Conservation (phyloP, 2,888 invertebrate genomes). For the Apoderus coryli region DNA sequence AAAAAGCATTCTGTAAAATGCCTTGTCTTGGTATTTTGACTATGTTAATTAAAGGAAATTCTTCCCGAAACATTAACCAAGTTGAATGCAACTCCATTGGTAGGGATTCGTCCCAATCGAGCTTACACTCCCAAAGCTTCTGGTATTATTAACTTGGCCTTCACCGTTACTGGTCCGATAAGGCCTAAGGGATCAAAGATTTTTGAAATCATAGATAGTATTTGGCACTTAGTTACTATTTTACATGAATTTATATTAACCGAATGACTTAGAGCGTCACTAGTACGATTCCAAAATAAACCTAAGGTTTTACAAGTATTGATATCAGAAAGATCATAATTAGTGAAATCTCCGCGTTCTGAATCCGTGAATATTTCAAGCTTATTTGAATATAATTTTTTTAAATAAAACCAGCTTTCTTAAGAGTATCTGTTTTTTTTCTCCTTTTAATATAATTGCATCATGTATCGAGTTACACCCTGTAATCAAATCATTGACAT, state of each 20-base stretch:
- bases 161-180: conserved; percentile 11
- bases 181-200: conserved; percentile 16
- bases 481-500: conserved; percentile 17
- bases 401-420: conserved; percentile 9
- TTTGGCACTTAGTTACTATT: no score
- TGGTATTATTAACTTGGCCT: conserved; percentile 14
- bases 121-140: conserved; percentile 12
- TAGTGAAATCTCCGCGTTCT: no score
- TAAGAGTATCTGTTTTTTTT: conserved; percentile 9
- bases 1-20: conserved; percentile 1
- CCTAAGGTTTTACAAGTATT: no score
- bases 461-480: conserved; percentile 10
- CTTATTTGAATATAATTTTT: conserved; percentile 12
- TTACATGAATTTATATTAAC: no score
- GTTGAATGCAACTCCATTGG: conserved; percentile 6
- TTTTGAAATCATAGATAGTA: conserved; percentile 8
- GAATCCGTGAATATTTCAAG: conserved; percentile 9
- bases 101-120: conserved; percentile 14
- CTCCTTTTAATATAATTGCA: conserved; percentile 7
- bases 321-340: no score
- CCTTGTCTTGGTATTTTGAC: conserved; percentile 12
- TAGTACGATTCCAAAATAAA: no score
- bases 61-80: conserved; percentile 8
- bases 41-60: conserved; percentile 6
- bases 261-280: no score